Percentiles rank a stretch among this genome's conserved stretches.
Conservation (phyloP, 37 sponge, comb jelly and placozoan genomes). For the Spongilla lacustris region DNA sequence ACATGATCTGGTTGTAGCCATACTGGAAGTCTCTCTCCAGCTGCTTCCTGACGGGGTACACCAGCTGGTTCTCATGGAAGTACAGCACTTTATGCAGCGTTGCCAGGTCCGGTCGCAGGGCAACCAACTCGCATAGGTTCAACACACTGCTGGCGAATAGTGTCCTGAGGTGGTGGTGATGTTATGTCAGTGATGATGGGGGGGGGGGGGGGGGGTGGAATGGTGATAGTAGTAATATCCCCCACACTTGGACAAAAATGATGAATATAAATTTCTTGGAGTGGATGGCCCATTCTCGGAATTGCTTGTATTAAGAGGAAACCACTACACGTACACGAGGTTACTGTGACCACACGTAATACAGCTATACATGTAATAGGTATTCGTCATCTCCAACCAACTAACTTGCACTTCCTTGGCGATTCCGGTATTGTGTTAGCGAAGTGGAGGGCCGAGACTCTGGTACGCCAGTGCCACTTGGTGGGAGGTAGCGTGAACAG, state of each 20-base stretch:
- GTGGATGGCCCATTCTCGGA: too few species aligned
- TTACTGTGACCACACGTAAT: too few species aligned
- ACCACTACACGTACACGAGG: too few species aligned
- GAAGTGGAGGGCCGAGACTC: conserved; percentile 82
- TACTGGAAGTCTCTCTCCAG: conserved; percentile 88
- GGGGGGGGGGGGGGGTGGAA: background rate
- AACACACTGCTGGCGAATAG: conserved; percentile 82
- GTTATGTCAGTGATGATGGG: background rate
- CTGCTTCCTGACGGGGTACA: conserved; percentile 85
- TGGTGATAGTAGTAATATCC: background rate
- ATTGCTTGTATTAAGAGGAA: too few species aligned
- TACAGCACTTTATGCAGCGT: conserved; percentile 80
- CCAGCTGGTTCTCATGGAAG: conserved; percentile 95
- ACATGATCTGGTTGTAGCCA: conserved; percentile 94
- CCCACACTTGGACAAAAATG: too few species aligned
- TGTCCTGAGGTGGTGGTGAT: conserved; percentile 21
- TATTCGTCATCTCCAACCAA: background rate
- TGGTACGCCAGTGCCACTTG: conserved; percentile 95
- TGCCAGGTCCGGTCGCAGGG: conserved; percentile 71
- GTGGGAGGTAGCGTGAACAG: conserved; percentile 68
- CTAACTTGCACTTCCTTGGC: background rate
- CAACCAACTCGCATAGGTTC: conserved; percentile 84
- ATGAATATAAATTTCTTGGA: too few species aligned
- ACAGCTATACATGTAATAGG: background rate
- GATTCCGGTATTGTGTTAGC: conserved; percentile 53